Percentiles rank a stretch among this genome's conserved stretches.
Conservation (phyloP, 2,113 vertebrate genomes). For the Rhodinocichla rosea region DNA sequence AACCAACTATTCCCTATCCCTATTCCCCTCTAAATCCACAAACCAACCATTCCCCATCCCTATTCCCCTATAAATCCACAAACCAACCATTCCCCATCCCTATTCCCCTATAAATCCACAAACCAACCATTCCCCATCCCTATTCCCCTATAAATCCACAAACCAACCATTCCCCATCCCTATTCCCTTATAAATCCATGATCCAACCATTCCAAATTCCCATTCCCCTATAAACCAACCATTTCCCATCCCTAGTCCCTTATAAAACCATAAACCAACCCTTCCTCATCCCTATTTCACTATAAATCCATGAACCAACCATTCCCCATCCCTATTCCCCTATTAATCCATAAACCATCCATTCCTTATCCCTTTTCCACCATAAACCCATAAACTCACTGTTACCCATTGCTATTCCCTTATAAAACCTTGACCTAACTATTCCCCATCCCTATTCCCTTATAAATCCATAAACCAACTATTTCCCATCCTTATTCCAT, state of each 20-base stretch:
- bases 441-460: not conserved
- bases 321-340: not conserved
- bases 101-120: too few relatives aligned
- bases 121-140: accelerated
- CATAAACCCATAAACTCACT: not conserved
- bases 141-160: not conserved
- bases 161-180: not conserved
- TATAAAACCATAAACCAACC: not conserved
- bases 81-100: not conserved
- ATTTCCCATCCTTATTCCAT: not conserved
- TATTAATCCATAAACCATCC: not conserved
- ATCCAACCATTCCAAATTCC: not conserved
- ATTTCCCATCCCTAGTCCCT: not conserved
- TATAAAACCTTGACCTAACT: not conserved
- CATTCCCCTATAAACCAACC: not conserved
- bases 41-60: not conserved
- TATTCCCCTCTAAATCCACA: not conserved
- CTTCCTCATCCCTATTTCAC: not conserved
- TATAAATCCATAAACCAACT: not conserved
- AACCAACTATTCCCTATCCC: not conserved
- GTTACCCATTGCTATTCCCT: not conserved
- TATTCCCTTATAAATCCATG: not conserved
- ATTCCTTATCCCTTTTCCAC: not conserved
- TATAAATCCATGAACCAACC: not conserved
- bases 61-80: too few relatives aligned